Base-by-base conservation (phyloP, 2,888 invertebrate genomes). In the Geotrupes spiniger region DNA sequence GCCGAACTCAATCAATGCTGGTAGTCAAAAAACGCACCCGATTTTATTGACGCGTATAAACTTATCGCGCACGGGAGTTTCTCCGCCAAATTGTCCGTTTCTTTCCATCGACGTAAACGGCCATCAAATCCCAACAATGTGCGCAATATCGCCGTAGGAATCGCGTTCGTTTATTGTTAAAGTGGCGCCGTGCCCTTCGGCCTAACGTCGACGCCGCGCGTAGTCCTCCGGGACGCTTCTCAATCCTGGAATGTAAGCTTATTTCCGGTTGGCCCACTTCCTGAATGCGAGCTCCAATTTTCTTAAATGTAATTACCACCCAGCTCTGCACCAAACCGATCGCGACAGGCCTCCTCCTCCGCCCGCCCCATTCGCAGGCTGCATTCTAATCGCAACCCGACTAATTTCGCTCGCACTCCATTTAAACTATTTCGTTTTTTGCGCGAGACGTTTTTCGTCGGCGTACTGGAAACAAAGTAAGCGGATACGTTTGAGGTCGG, bases 271-370 rank as follows among this genome's bases (percentile, higher is more conserved):
- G 57, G 59, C 59, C 63, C 59, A 60, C 59, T 61, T 63, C 63
- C 62, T 58, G 57, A 56, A 53, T 56, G 58, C 62, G 60, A 62
- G 62, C 61, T 60, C 63, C 64, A 65, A 65, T 66, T 63, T 66
- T 66, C 65, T 63, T 63, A 66, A 66, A 66, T 64, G 64, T 64
- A 66, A 66, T 66, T 67, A 66, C 67, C 52, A 49, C 50, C 51
- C 56, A 59, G 58, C 60, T 57, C 56, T 58, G 57, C 57, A 56
- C 61, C 58, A 58, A 50, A 61, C 60, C 59, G 58, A 60, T 60
- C 57, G 59, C 62, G 60, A 60, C 63, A 59, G 60, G 49, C 51
- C 52, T 54, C 56, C 57, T 53, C 52, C 52, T 54, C 36, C 25
- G 31, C 31, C 46, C 39, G 56, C 56, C 54, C 49, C 55, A 49